Evolutionary conservation across 2,113 vertebrate genomes (phyloP).

Genomic region (Oryzias woworae): DNA sequence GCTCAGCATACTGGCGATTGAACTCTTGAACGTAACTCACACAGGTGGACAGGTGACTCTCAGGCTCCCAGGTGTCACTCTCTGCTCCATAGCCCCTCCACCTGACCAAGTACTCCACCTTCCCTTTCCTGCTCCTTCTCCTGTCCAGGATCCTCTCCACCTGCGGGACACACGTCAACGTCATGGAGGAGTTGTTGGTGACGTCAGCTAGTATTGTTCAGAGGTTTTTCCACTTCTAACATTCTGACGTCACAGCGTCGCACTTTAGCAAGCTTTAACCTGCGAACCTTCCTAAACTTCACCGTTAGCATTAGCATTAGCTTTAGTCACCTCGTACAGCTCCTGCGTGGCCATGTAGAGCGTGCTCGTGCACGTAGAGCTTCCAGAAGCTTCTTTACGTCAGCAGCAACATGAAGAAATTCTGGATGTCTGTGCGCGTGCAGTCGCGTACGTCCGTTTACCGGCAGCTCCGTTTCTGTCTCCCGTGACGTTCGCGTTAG

Average conservation of each 20-base stretch:
- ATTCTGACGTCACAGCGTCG: neutral
- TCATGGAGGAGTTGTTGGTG: no score
- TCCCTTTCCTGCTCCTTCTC: constrained; percentile 92
- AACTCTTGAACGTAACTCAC: constrained; percentile 93
- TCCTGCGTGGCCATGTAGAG: constrained; percentile 76
- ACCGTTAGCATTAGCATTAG: constrained; percentile 47
- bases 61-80: constrained; percentile 96
- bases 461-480: neutral
- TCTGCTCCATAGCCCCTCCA: constrained; percentile 93
- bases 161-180: constrained; percentile 58
- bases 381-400: constrained; percentile 27
- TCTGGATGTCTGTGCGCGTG: neutral
- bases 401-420: constrained; percentile 22
- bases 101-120: constrained; percentile 91
- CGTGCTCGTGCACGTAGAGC: constrained; percentile 26
- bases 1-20: constrained; percentile 82
- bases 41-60: constrained; percentile 91
- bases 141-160: constrained; percentile 93
- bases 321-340: constrained; percentile 72
- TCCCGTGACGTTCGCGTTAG: constrained; percentile 1
- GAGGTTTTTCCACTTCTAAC: no score
- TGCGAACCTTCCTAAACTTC: neutral
- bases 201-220: no score
- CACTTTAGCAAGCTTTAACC: neutral
- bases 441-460: neutral